These are phyloP conservation scores for Aldabrachelys gigantea DNA, from an alignment of 2,113 vertebrate genomes.

Conservation along the genomic window DNA sequence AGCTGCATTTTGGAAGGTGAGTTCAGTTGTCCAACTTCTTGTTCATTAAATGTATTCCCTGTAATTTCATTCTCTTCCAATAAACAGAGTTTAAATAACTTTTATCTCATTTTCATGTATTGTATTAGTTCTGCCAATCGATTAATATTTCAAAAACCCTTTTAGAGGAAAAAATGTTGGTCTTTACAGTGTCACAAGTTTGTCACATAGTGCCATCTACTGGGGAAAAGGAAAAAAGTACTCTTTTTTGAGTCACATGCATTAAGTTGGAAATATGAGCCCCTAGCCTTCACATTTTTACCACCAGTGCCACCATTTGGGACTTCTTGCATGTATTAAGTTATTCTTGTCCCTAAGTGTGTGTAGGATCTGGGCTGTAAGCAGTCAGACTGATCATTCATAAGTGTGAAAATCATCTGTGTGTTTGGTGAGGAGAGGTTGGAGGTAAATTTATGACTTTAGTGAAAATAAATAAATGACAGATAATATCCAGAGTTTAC, in stretches of 20 bases:
- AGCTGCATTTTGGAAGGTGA: not conserved
- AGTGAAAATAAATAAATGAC: not conserved
- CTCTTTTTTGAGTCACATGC: not conserved
- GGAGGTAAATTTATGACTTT: not conserved
- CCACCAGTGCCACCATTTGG: not conserved
- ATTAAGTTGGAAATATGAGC: not conserved
- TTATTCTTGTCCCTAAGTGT: not conserved
- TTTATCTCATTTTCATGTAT: conserved; percentile 42
- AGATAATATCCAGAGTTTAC: not conserved
- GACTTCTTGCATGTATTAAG: not conserved
- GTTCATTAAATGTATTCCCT: not conserved
- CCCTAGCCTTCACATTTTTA: not conserved
- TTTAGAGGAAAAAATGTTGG: not conserved
- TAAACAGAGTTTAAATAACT: conserved; percentile 59
- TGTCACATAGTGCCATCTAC: conserved; percentile 77
- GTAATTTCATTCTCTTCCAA: conserved; percentile 20
- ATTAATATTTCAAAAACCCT: conserved; percentile 60
- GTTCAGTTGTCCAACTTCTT: not conserved
- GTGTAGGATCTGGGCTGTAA: not conserved
- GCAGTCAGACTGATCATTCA: not conserved
- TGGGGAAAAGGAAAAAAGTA: conserved; percentile 13
- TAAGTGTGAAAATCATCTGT: not conserved
- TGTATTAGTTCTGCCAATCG: conserved; percentile 54
- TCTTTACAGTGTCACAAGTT: not conserved
- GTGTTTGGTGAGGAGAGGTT: not conserved